A percentile compares a stretch with the other conserved stretches of the same genome.
Evolutionary conservation across 2,113 vertebrate species (phyloP).

Genomic region (Romanogobio albipinnatus): DNA sequence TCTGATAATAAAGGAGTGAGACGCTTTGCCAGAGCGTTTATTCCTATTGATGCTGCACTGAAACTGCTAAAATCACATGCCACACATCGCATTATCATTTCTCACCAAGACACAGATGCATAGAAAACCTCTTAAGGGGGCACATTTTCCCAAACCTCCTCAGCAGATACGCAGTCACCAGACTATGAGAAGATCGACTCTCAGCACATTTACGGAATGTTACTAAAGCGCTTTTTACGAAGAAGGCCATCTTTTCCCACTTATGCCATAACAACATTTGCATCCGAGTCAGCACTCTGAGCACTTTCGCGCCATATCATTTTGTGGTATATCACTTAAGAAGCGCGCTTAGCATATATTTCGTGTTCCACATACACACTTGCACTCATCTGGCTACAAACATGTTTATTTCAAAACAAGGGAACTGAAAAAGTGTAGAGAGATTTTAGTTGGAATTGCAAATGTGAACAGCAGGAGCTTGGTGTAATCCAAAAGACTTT

Average conservation of each 20-base stretch:
- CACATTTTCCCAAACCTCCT: constrained; percentile 48
- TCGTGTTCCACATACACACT: background rate
- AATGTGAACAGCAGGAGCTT: constrained; percentile 54
- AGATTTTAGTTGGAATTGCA: constrained; percentile 51
- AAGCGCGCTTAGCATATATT: constrained; percentile 15
- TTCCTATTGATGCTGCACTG: constrained; percentile 51
- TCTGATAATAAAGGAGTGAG: constrained; percentile 73
- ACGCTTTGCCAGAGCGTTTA: constrained; percentile 47
- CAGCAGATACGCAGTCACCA: constrained; percentile 44
- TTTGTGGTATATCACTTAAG: constrained; percentile 18
- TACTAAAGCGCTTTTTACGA: constrained; percentile 25
- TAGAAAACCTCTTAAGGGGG: constrained; percentile 51
- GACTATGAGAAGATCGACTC: constrained; percentile 26
- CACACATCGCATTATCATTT: constrained; percentile 31
- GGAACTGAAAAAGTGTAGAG: constrained; percentile 27
- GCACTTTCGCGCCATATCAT: background rate
- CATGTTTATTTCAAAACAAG: constrained; percentile 22
- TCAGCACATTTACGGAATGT: constrained; percentile 47
- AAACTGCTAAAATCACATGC: constrained; percentile 46
- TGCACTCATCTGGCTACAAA: background rate
- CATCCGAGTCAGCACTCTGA: constrained; percentile 34
- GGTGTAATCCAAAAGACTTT: constrained; percentile 46
- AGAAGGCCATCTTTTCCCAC: constrained; percentile 18
- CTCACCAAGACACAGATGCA: constrained; percentile 44
- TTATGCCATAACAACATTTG: constrained; percentile 45